Evolutionary conservation across 1,140 invertebrate genomes (phyloP).

Genomic region (Lordiphosa mommai): DNA sequence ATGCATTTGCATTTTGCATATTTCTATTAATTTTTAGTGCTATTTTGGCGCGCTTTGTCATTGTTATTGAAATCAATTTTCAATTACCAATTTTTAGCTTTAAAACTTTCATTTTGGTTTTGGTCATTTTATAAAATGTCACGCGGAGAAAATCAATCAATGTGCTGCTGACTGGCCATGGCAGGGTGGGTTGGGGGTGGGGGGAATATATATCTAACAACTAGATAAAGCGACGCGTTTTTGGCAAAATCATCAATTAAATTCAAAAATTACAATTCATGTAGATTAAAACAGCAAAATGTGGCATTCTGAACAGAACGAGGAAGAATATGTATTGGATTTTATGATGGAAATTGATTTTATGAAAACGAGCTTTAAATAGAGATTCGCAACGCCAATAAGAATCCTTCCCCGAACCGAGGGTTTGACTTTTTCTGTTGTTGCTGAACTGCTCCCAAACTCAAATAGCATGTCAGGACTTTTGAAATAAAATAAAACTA

Average conservation of each 20-base stretch:
- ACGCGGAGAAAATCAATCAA: slow-evolving; percentile 62
- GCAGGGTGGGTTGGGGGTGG: background rate
- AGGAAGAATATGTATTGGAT: background rate
- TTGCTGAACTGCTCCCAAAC: too few species aligned
- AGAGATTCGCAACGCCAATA: too few species aligned
- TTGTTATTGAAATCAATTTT: slow-evolving; percentile 60
- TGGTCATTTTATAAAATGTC: slow-evolving; percentile 62
- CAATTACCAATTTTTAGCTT: slow-evolving; percentile 61
- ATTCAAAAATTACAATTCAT: slow-evolving; percentile 70
- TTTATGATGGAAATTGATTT: too few species aligned
- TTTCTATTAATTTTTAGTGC: slow-evolving; percentile 41
- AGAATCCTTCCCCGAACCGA: too few species aligned
- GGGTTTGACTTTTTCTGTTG: too few species aligned
- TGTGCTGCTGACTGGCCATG: too few species aligned
- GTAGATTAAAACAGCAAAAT: slow-evolving; percentile 25
- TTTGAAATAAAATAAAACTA: too few species aligned
- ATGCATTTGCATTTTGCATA: slow-evolving; percentile 33
- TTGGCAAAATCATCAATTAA: slow-evolving; percentile 52
- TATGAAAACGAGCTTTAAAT: too few species aligned
- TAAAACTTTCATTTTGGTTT: slow-evolving; percentile 40
- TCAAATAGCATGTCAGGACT: too few species aligned
- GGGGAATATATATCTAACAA: slow-evolving; percentile 11
- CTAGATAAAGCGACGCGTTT: slow-evolving; percentile 5
- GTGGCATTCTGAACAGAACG: background rate
- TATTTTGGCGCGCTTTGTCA: slow-evolving; percentile 38